Base-by-base conservation (phyloP, 1,140 invertebrate species). In the Lasioglossum baleicum region DNA sequence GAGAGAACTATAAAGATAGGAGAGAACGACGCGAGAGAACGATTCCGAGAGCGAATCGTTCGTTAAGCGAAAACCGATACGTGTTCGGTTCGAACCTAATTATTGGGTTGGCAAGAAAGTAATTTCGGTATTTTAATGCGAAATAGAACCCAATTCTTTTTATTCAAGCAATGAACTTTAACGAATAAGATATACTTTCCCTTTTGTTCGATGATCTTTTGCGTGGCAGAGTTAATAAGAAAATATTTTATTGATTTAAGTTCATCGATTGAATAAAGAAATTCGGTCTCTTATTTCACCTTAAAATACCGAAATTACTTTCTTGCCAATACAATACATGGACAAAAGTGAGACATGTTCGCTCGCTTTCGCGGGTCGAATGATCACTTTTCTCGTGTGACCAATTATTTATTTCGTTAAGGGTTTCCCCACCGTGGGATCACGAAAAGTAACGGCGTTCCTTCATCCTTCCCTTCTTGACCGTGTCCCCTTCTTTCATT, bases 361-460 rank as follows among this genome's bases (percentile, higher is more conserved):
- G 5, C 15, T 53, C 17, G 51, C 51, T 10, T 8, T n/a, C 8
- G n/a, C 7, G 20, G 7, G 56, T 8, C 51, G 4, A 53, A 53
- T 17, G 13, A 1, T 44, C 42, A 11, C 7, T 48, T 48, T 48
- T 13, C 11, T 53, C 51, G 51, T 53, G 4, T 15, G 51, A 53
- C 3, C 51, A 20, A 77, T 64, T 72, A 42, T 78, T 64, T 72
- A 72, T 66, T 73, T 42, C 22, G 2, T 65, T 44, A 73, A 61
- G 2, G 11, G 15, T 53, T 15, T 53, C 64, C 65, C 44, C 44
- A 10, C 8, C 35, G 40, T 15, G 35, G 17, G 64, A 42, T 44
- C 26, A 26, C 61, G 35, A 17, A 53, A 44, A 11, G 7, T 10
- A 53, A 26, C 40, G 53, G 53, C n/a, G 31, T 26, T 26, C n/a